Evolutionary conservation across 2,888 invertebrate species (phyloP).

Genomic region (Polietes domitor): DNA sequence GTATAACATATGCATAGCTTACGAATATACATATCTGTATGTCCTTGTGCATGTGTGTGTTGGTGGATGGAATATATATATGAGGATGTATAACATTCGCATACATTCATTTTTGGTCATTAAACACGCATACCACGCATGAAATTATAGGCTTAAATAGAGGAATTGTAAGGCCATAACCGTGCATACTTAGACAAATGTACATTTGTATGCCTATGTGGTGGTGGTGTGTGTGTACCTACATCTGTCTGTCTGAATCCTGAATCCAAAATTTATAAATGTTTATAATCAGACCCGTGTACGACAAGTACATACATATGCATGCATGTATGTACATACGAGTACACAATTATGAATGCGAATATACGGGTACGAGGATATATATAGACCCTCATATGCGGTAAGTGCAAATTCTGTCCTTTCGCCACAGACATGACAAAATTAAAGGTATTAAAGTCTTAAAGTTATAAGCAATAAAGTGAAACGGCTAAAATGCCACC

Average conservation of each 20-base stretch:
- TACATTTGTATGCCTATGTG: not conserved
- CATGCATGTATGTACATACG: conserved; percentile 4
- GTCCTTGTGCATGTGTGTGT: not conserved
- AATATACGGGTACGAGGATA: not conserved
- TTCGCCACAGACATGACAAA: conserved; percentile 38
- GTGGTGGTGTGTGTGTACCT: not conserved
- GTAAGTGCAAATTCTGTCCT: not conserved
- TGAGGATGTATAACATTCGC: conserved; percentile 15
- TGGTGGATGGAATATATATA: not conserved
- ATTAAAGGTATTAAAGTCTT: conserved; percentile 57
- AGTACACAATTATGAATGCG: conserved; percentile 36
- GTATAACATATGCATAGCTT: not conserved
- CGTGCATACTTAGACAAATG: not conserved
- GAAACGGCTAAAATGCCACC: not conserved
- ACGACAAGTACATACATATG: conserved; percentile 1
- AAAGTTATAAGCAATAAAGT: conserved; percentile 25
- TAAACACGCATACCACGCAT: conserved; percentile 75
- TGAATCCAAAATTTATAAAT: conserved; percentile 47
- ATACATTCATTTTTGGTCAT: conserved; percentile 74
- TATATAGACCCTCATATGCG: not conserved
- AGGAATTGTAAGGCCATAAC: conserved; percentile 28
- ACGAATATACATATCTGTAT: not conserved
- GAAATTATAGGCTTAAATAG: conserved; percentile 55
- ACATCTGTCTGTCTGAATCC: not conserved
- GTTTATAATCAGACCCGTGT: conserved; percentile 53